Evolutionary conservation across 2,888 invertebrate species (phyloP).

Genomic region (Gandaritis pyraliata): DNA sequence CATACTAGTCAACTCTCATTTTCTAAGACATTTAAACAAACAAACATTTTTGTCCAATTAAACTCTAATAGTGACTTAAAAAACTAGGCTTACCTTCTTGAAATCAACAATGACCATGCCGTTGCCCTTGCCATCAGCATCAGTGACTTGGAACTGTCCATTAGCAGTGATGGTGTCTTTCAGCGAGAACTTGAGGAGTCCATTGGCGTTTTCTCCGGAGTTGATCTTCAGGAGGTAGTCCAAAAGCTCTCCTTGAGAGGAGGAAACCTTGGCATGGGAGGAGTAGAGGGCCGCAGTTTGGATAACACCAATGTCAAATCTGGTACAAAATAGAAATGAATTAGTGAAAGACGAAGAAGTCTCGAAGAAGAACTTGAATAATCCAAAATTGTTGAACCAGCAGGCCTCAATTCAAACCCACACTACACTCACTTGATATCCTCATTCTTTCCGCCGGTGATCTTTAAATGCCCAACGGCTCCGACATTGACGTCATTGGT

Average conservation of each 20-base stretch:
- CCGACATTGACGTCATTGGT: constrained; percentile 84
- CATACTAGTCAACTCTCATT: too few relatives aligned
- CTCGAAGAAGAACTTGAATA: neutral
- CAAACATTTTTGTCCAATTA: too few relatives aligned
- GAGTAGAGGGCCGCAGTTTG: constrained; percentile 75
- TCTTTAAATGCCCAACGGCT: constrained; percentile 81
- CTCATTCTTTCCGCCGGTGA: constrained; percentile 78
- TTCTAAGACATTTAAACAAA: too few relatives aligned
- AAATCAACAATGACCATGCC: constrained; percentile 85
- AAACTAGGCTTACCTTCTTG: constrained; percentile 66
- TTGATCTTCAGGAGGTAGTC: constrained; percentile 82
- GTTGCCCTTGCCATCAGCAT: constrained; percentile 87
- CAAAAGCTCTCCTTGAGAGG: constrained; percentile 75
- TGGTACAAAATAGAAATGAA: constrained; percentile 38
- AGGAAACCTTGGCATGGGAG: constrained; percentile 79
- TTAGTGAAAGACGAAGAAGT: neutral
- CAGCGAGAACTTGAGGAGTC: constrained; percentile 83
- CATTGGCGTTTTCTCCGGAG: constrained; percentile 68
- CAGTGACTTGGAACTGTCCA: constrained; percentile 85
- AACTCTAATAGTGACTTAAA: too few relatives aligned
- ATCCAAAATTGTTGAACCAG: too few relatives aligned
- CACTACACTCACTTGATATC: constrained; percentile 81
- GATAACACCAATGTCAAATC: constrained; percentile 77
- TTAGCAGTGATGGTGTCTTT: constrained; percentile 86
- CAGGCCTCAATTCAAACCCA: neutral